These are phyloP conservation scores for Ciona savignyi DNA, from an alignment of 23 tunicate species.

Conservation along the genomic window DNA sequence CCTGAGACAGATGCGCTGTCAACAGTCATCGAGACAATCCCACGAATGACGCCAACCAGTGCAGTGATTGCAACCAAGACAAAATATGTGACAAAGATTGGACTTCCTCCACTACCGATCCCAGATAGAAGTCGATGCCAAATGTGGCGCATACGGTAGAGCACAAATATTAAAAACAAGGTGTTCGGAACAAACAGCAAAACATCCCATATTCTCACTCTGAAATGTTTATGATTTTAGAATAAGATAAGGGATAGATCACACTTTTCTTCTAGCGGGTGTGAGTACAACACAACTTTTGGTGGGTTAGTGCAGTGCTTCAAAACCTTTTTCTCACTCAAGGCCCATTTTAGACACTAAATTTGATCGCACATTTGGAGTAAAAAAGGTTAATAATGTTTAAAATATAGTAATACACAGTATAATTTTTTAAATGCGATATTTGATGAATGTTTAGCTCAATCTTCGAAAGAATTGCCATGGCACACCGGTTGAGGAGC, in stretches of 20 bases:
- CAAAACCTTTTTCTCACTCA: not conserved
- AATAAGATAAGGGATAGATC: too few species aligned
- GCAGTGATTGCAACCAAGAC: conserved; percentile 50
- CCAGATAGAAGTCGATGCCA: conserved; percentile 60
- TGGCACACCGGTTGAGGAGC: too few species aligned
- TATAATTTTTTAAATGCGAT: too few species aligned
- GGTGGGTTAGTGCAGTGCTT: too few species aligned
- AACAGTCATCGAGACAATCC: conserved; percentile 83
- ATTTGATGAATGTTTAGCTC: too few species aligned
- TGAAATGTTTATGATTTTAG: conserved; percentile 8
- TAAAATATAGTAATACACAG: too few species aligned
- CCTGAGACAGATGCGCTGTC: conserved; percentile 55
- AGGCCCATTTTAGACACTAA: not conserved
- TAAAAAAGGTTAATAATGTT: too few species aligned
- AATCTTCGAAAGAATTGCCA: too few species aligned
- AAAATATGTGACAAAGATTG: conserved; percentile 73
- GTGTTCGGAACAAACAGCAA: conserved; percentile 53
- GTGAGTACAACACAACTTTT: too few species aligned
- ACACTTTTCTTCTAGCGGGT: too few species aligned
- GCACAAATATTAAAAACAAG: conserved; percentile 40
- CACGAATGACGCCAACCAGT: conserved; percentile 44
- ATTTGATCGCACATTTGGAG: too few species aligned
- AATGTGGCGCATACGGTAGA: conserved; percentile 35
- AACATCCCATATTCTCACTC: conserved; percentile 83
- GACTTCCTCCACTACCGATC: conserved; percentile 53